Base-by-base conservation (phyloP, 2,888 invertebrate species). In the Protonemura montana region DNA sequence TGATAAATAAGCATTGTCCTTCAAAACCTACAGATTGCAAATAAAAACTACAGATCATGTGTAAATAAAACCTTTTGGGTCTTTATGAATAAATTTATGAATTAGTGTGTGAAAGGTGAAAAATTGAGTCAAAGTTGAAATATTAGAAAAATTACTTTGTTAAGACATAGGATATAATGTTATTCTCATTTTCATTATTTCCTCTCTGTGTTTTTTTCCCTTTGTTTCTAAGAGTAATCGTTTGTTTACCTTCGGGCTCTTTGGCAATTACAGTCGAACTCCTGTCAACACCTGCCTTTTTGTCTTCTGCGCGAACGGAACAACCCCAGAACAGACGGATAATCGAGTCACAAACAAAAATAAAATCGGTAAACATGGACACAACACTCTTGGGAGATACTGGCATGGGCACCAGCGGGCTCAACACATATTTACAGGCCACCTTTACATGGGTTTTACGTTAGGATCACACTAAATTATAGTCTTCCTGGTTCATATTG, bases 191-290 rank as follows among this genome's bases (percentile, higher is more conserved):
- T 35, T 35, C 35, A 10, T 35, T 35, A 6, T 25, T 78, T 16
- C 28, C n/a, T 30, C 29, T 28, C 30, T 76, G 3, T 76, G 0
- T 30, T 30, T 84, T 84, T 27, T 27, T 82, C 13, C 30, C 81
- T 30, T n/a, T 85, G 35, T 81, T 35, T 76, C 29, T 76, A 76
- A 78, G 28, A 78, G 78, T 87, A 87, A 10, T 86, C 83, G 76
- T 85, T 82, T 88, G 89, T 89, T 90, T 96, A 93, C 96, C 97
- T 94, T 97, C 97, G 90, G 97, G 96, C 91, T 97, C 97, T 95
- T 97, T 97, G 91, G 97, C 97, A 93, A 97, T 97, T 91, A 97
- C 97, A 91, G 97, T 97, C 93, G 97, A 96, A 92, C 97, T 96
- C 93, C 97, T 95, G 93, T 97, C 97, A 93, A 97, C 97, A 91